Percentiles rank a stretch among this genome's conserved stretches.
Evolutionary conservation across 2,797 vertebrate genomes (phyloP).

Genomic region (Chlorospingus semifuscus): DNA sequence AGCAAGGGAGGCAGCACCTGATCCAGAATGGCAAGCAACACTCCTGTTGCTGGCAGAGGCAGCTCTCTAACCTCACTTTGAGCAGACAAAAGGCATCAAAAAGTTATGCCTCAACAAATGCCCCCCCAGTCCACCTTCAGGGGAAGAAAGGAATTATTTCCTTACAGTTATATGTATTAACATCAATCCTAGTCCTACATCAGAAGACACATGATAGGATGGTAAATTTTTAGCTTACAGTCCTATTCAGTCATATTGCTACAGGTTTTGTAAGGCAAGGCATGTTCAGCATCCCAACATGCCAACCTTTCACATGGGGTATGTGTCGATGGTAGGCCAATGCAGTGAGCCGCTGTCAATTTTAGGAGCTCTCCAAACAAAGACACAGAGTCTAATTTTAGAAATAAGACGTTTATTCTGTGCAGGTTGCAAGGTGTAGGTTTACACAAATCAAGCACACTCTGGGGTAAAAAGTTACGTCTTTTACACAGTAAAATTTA

Average conservation of each 20-base stretch:
- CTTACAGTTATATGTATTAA: background rate
- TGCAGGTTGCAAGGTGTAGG: background rate
- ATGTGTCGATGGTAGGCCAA: rapidly evolving
- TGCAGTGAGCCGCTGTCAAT: background rate
- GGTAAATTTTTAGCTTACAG: background rate
- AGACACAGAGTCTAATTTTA: background rate
- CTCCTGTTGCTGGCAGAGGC: background rate
- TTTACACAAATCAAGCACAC: background rate
- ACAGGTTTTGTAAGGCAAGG: background rate
- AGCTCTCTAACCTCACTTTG: background rate
- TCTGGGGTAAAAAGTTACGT: background rate
- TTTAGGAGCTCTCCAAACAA: background rate
- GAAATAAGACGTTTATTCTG: background rate
- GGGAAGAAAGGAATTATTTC: background rate
- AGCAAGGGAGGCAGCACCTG: background rate
- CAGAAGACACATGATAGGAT: background rate
- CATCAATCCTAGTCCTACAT: background rate
- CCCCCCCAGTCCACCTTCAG: background rate
- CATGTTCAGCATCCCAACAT: background rate
- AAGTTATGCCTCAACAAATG: background rate
- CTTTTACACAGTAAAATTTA: background rate
- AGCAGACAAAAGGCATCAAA: background rate
- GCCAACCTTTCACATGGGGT: rapidly evolving
- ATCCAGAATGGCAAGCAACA: background rate
- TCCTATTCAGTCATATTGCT: background rate